These are phyloP conservation scores for Taurulus bubalis DNA, from an alignment of 2,113 vertebrate genomes.

Conservation along the genomic window DNA sequence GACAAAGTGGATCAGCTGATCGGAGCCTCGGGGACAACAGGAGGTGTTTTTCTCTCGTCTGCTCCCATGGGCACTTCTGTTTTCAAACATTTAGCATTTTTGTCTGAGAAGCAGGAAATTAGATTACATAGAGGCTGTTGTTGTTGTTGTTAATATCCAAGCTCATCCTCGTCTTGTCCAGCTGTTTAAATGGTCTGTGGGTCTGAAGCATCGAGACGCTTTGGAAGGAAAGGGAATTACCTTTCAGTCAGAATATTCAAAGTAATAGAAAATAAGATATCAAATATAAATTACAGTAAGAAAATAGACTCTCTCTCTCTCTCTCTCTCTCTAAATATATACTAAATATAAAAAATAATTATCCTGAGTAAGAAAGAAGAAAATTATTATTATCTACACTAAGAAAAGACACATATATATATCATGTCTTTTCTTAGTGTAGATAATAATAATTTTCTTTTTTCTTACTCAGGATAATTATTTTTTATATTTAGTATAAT, in stretches of 20 bases:
- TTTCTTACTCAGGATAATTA: too few relatives aligned
- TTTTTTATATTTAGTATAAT: too few relatives aligned
- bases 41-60: constrained; percentile 30
- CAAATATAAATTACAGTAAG: not conserved
- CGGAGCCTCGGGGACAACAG: not conserved
- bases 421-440: too few relatives aligned
- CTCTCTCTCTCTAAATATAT: too few relatives aligned
- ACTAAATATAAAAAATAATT: too few relatives aligned
- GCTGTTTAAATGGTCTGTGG: not conserved
- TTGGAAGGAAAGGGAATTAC: not conserved
- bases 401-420: too few relatives aligned
- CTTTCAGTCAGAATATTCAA: not conserved
- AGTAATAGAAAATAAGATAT: not conserved
- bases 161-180: not conserved
- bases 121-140: not conserved
- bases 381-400: too few relatives aligned
- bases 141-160: constrained; percentile 12
- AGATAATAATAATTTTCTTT: too few relatives aligned
- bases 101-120: constrained; percentile 17
- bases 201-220: not conserved
- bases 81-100: not conserved
- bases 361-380: too few relatives aligned
- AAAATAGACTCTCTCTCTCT: too few relatives aligned
- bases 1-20: constrained; percentile 10
- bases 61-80: not conserved